Conservation (phyloP, 2,113 vertebrate species). For the Tursiops truncatus region DNA sequence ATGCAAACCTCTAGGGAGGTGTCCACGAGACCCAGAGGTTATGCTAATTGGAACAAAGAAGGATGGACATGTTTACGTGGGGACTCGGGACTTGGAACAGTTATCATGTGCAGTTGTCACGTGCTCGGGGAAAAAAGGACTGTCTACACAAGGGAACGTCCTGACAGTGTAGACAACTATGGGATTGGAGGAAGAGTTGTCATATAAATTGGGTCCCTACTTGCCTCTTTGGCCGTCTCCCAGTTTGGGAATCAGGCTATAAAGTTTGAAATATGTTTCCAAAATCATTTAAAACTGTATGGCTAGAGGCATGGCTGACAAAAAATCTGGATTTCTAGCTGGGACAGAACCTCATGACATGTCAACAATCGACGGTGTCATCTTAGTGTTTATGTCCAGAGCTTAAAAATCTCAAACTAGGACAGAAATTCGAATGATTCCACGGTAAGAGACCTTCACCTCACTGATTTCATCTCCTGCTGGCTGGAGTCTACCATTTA, state of each 20-base stretch:
- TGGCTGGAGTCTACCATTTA: not conserved
- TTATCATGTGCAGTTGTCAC: too few species aligned
- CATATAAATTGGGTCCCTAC: accelerated
- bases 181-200: too few species aligned
- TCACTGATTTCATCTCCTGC: not conserved
- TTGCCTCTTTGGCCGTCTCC: not conserved
- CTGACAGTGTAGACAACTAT: not conserved
- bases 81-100: too few species aligned
- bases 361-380: accelerated
- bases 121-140: not conserved
- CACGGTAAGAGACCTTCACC: accelerated
- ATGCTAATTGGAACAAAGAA: not conserved
- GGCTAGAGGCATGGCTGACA: too few species aligned
- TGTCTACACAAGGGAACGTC: too few species aligned
- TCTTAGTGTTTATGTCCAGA: too few species aligned
- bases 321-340: not conserved
- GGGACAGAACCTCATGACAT: not conserved
- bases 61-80: not conserved
- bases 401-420: too few species aligned
- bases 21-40: not conserved
- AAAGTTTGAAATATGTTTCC: not conserved
- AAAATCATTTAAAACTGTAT: not conserved
- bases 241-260: not conserved
- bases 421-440: not conserved
- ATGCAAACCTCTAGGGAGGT: not conserved